Conservation (phyloP, 2,888 invertebrate species). For the Tinea pellionella region DNA sequence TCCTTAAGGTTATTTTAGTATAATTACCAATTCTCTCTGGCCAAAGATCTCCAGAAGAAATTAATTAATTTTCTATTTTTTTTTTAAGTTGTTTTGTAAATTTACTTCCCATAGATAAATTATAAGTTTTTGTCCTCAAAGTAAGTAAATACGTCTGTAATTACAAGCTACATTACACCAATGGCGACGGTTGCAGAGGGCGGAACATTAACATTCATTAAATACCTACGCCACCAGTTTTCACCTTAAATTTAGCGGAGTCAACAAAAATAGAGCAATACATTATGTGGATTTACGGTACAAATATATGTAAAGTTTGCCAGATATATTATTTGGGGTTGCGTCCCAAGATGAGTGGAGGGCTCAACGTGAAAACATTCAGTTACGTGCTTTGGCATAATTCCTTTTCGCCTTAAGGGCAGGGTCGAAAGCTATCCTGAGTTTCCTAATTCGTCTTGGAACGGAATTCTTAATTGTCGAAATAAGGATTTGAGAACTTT, state of each 20-base stretch:
- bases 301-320: conserved; percentile 71
- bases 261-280: conserved; percentile 68
- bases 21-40: neutral
- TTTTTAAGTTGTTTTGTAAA: neutral
- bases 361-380: conserved; percentile 65
- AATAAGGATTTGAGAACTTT: conserved; percentile 25
- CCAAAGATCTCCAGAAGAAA: neutral
- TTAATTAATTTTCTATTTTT: neutral
- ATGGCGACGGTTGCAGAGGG: conserved; percentile 40
- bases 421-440: conserved; percentile 38
- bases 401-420: conserved; percentile 47
- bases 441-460: conserved; percentile 60
- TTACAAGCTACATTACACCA: conserved; percentile 31
- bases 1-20: conserved; percentile 8
- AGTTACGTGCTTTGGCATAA: conserved; percentile 65
- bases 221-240: conserved; percentile 44
- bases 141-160: conserved; percentile 3
- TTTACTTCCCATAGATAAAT: neutral
- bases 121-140: neutral
- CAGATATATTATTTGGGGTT: conserved; percentile 68
- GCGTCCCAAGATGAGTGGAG: conserved; percentile 49
- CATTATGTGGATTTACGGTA: conserved; percentile 67
- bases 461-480: conserved; percentile 64
- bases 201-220: conserved; percentile 59
- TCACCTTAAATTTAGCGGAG: conserved; percentile 53